Evolutionary conservation across 1,140 invertebrate genomes (phyloP).

Genomic region (Adelges cooleyi): DNA sequence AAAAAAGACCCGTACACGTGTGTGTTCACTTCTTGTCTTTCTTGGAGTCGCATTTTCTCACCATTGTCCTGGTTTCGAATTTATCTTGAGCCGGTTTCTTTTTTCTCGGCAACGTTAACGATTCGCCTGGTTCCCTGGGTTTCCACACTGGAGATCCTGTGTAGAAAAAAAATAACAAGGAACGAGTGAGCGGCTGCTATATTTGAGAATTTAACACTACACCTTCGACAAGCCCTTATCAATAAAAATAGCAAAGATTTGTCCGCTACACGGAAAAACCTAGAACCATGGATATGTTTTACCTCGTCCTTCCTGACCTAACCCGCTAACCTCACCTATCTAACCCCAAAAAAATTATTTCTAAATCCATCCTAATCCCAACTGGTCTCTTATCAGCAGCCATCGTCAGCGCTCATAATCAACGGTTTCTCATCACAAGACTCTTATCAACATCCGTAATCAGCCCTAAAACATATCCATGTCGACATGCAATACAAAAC

Average conservation of each 20-base stretch:
- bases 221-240: background rate
- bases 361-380: too few species aligned
- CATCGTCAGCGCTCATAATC: too few species aligned
- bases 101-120: constrained; percentile 35
- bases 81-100: constrained; percentile 34
- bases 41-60: constrained; percentile 29
- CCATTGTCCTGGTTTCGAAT: constrained; percentile 31
- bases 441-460: too few species aligned
- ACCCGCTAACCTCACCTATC: too few species aligned
- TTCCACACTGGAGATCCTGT: constrained; percentile 84
- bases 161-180: constrained; percentile 36
- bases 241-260: background rate
- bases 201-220: background rate
- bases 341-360: too few species aligned
- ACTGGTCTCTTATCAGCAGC: too few species aligned
- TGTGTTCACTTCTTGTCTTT: constrained; percentile 23
- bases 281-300: too few species aligned
- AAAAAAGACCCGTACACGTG: background rate
- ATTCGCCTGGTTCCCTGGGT: constrained; percentile 55
- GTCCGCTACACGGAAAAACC: too few species aligned
- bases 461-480: too few species aligned
- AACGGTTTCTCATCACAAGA: too few species aligned
- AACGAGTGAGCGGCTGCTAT: background rate
- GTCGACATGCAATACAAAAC: too few species aligned
- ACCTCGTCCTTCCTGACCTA: too few species aligned